Conservation (phyloP, 2,113 vertebrate species). For the Jacana jacana region DNA sequence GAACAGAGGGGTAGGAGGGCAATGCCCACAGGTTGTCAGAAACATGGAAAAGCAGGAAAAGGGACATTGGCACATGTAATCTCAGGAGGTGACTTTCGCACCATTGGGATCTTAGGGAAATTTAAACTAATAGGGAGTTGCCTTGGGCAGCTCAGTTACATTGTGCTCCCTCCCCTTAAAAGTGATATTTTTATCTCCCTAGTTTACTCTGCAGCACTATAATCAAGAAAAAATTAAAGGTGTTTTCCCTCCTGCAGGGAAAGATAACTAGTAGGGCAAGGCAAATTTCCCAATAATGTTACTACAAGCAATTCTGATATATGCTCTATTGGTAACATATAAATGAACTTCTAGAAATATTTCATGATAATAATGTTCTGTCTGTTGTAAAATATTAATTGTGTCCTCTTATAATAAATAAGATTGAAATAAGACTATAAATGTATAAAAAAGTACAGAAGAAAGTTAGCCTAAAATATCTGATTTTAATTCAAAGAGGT, state of each 20-base stretch:
- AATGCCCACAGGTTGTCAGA: not conserved
- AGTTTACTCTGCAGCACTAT: not conserved
- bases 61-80: not conserved
- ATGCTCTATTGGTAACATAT: not conserved
- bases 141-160: not conserved
- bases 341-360: not conserved
- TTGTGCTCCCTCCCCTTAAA: not conserved
- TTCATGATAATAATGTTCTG: not conserved
- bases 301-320: not conserved
- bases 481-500: not conserved
- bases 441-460: not conserved
- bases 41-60: not conserved
- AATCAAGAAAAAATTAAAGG: not conserved
- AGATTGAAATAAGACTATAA: not conserved
- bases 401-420: not conserved
- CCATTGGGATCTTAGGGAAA: not conserved
- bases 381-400: not conserved
- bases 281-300: not conserved
- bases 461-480: not conserved
- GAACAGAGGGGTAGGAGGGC: rapidly evolving
- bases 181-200: not conserved
- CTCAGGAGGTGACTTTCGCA: rapidly evolving
- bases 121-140: not conserved
- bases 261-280: not conserved
- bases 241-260: not conserved